These are phyloP conservation scores for Xestia ashworthii DNA, from an alignment of 2,888 invertebrate genomes.

Conservation along the genomic window DNA sequence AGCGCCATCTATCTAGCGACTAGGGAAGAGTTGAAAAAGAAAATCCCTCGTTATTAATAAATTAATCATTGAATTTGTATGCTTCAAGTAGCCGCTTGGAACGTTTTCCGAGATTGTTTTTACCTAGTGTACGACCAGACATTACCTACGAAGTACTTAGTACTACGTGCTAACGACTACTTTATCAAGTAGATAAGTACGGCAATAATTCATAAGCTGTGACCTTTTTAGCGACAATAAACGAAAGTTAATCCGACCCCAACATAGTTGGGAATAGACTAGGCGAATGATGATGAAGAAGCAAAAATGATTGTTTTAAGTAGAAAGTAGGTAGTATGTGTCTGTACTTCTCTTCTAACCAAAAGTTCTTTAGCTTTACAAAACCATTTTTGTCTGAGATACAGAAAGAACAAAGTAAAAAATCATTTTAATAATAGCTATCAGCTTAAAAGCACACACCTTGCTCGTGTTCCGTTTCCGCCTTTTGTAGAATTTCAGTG, in stretches of 20 bases:
- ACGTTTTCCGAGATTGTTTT: not conserved
- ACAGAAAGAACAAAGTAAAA: not conserved
- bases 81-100: not conserved
- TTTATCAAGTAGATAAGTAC: not conserved
- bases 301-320: not conserved
- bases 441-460: constrained; percentile 69
- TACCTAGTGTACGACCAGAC: not conserved
- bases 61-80: not conserved
- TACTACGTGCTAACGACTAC: not conserved
- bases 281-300: not conserved
- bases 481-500: constrained; percentile 75
- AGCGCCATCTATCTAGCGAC: too few species aligned
- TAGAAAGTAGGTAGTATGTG: too few species aligned
- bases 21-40: too few species aligned
- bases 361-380: too few species aligned
- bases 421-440: not conserved
- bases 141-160: not conserved
- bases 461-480: constrained; percentile 82
- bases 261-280: too few species aligned
- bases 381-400: not conserved
- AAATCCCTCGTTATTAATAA: not conserved
- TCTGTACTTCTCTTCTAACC: not conserved
- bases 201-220: not conserved
- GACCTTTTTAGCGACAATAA: too few species aligned
- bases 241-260: too few species aligned